These are phyloP conservation scores for Yoshiicerus persimilis DNA, from an alignment of 1,140 invertebrate species.

Conservation along the genomic window DNA sequence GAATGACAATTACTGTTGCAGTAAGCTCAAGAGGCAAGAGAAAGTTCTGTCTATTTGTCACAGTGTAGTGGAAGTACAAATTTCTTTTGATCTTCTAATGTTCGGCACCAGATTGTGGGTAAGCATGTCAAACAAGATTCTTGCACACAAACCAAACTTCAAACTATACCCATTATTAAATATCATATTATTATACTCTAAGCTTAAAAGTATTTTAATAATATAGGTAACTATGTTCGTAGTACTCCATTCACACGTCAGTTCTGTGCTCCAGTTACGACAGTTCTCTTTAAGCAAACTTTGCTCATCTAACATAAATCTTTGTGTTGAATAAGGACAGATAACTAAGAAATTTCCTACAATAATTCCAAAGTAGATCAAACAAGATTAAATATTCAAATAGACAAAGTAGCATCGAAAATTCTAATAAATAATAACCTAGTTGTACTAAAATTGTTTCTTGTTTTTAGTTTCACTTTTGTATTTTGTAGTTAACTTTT, in stretches of 20 bases:
- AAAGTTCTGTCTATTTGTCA: neutral
- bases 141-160: neutral
- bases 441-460: too few species aligned
- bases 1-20: neutral
- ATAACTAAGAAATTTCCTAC: neutral
- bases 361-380: neutral
- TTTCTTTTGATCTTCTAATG: neutral
- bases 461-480: too few species aligned
- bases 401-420: neutral
- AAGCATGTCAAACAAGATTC: neutral
- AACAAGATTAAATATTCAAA: neutral
- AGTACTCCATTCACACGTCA: too few species aligned
- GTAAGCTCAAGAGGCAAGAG: neutral
- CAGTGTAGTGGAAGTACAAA: neutral
- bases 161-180: too few species aligned
- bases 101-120: neutral
- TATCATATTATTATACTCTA: too few species aligned
- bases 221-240: too few species aligned
- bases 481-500: too few species aligned
- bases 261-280: too few species aligned
- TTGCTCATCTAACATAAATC: too few species aligned
- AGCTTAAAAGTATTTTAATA: too few species aligned
- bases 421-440: neutral
- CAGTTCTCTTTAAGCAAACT: too few species aligned
- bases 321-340: neutral